phyloP scores from a whole-genome alignment of 2,888 invertebrate species.

The Plebejus argus region DNA sequence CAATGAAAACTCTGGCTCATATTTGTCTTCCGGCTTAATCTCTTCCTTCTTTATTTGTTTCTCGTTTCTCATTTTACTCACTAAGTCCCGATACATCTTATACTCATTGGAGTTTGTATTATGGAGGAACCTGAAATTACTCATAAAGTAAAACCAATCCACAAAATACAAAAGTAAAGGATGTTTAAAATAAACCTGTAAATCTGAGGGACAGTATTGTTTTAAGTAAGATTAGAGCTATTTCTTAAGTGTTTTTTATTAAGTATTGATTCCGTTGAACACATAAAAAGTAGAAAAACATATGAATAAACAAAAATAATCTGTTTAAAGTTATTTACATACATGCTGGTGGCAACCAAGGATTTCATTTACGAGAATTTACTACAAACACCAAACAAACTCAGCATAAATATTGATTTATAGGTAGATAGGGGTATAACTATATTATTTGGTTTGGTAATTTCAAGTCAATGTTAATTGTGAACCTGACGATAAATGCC shows the following conservation, averaged over 20 bases:
- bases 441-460: too few relatives aligned
- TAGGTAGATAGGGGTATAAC: too few relatives aligned
- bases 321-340: not conserved
- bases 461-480: not conserved
- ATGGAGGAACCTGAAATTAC: constrained; percentile 72
- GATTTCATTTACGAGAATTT: not conserved
- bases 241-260: not conserved
- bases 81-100: constrained; percentile 71
- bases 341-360: too few relatives aligned
- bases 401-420: too few relatives aligned
- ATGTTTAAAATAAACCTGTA: constrained; percentile 58
- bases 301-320: not conserved
- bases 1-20: constrained; percentile 75
- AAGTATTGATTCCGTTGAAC: not conserved
- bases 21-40: constrained; percentile 75
- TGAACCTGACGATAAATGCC: not conserved
- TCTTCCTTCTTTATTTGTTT: constrained; percentile 53
- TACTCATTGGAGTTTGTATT: constrained; percentile 71
- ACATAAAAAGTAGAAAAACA: not conserved
- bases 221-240: not conserved
- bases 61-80: constrained; percentile 57
- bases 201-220: constrained; percentile 42
- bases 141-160: constrained; percentile 28
- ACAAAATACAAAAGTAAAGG: constrained; percentile 53
- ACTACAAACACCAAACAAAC: not conserved